A percentile compares a stretch with the other conserved stretches of the same genome.
phyloP scores from a whole-genome alignment of 2,797 vertebrate genomes.

The Brachymystax lenok region DNA sequence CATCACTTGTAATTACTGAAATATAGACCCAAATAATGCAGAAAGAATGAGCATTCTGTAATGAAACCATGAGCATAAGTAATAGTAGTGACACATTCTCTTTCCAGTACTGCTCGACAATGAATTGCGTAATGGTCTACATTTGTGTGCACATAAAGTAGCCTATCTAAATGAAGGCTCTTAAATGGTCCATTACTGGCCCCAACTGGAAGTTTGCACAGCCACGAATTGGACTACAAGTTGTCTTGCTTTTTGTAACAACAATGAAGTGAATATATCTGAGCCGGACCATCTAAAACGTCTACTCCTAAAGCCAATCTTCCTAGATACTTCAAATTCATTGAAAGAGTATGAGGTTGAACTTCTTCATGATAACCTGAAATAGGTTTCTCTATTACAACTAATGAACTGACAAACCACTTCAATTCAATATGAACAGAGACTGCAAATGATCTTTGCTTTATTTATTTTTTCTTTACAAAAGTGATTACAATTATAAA shows the following conservation, averaged over 20 bases:
- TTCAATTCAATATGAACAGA: not conserved
- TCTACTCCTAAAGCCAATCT: not conserved
- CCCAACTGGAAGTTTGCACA: constrained; percentile 16
- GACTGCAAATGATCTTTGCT: not conserved
- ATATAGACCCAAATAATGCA: not conserved
- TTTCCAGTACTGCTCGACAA: not conserved
- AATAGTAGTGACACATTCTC: too few relatives aligned
- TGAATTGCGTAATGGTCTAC: not conserved
- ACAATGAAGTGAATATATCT: not conserved
- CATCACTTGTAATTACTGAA: constrained; percentile 2
- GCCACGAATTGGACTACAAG: not conserved
- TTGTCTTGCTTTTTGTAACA: not conserved
- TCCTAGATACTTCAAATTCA: not conserved
- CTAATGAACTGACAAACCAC: too few relatives aligned
- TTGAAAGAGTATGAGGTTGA: not conserved
- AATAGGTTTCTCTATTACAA: too few relatives aligned
- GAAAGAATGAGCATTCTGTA: not conserved
- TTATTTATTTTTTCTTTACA: not conserved
- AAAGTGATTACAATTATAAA: not conserved
- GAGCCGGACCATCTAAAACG: not conserved
- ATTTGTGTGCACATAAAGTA: not conserved
- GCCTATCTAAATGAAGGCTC: not conserved
- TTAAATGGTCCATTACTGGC: constrained; percentile 13
- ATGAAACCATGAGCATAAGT: not conserved
- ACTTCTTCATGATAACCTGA: too few relatives aligned